phyloP scores from a whole-genome alignment of 2,113 vertebrate genomes.

The Perca fluviatilis region DNA sequence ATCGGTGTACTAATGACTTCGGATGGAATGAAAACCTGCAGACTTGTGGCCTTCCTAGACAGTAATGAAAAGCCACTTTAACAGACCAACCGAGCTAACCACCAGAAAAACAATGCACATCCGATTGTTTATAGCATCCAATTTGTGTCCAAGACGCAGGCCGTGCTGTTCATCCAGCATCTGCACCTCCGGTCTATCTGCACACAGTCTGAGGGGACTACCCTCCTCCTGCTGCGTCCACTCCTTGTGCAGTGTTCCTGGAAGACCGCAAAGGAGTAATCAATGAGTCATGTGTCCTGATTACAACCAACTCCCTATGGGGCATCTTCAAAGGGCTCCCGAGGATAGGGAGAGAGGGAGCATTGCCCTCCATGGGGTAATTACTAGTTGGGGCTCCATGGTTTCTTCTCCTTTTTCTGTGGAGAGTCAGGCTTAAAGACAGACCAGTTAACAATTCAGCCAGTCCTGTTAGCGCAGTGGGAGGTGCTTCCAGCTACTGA shows the following conservation, averaged over 20 bases:
- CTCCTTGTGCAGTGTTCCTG: constrained; percentile 67
- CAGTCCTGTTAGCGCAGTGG: constrained; percentile 68
- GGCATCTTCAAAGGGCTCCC: constrained; percentile 77
- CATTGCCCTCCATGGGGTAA: constrained; percentile 80
- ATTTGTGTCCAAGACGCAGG: constrained; percentile 47
- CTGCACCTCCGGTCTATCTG: constrained; percentile 30
- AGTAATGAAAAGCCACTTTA: constrained; percentile 61
- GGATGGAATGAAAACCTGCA: constrained; percentile 35
- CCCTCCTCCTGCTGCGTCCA: constrained; percentile 62
- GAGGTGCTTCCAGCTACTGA: constrained; percentile 55
- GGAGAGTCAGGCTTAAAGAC: constrained; percentile 72
- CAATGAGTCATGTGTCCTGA: constrained; percentile 81
- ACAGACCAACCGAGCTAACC: constrained; percentile 29
- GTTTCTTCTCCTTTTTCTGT: constrained; percentile 65
- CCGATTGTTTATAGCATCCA: constrained; percentile 54
- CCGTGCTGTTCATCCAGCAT: constrained; percentile 37
- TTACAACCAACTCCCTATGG: constrained; percentile 76
- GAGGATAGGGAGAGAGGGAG: constrained; percentile 65
- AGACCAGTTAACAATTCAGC: constrained; percentile 77
- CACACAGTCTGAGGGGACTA: constrained; percentile 31
- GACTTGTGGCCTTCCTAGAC: constrained; percentile 14
- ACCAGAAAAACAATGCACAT: constrained; percentile 51
- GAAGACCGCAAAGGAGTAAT: constrained; percentile 72
- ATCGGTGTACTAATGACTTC: constrained; percentile 48
- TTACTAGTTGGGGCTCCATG: constrained; percentile 73